Percentiles rank a stretch among this genome's conserved stretches.
These are phyloP conservation scores for Callaeas wilsoni DNA, from an alignment of 2,113 vertebrate genomes.

Conservation along the genomic window DNA sequence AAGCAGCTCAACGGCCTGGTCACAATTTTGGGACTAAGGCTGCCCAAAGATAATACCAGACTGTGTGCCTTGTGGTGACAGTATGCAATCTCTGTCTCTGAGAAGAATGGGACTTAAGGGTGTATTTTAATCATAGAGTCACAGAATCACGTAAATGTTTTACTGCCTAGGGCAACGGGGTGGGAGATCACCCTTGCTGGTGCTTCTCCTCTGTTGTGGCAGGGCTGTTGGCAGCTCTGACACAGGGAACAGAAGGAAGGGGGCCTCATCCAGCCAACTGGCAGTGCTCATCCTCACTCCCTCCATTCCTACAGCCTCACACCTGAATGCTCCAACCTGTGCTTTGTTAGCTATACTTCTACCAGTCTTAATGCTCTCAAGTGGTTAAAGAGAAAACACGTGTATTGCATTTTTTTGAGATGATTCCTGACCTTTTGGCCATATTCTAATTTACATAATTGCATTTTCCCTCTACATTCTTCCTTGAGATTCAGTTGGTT, in stretches of 20 bases:
- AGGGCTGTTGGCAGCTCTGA: not conserved
- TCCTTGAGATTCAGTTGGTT: not conserved
- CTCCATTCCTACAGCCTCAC: not conserved
- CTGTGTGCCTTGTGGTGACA: not conserved
- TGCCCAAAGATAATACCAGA: not conserved
- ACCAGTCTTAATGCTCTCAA: not conserved
- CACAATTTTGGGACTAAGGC: not conserved
- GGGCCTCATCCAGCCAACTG: not conserved
- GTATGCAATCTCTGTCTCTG: not conserved
- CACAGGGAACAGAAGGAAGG: not conserved
- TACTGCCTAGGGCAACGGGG: not conserved
- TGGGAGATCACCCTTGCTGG: not conserved
- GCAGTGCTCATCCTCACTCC: not conserved
- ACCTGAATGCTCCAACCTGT: not conserved
- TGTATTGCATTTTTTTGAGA: not conserved
- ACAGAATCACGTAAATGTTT: not conserved
- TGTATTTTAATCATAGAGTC: not conserved
- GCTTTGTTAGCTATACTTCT: not conserved
- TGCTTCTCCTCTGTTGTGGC: not conserved
- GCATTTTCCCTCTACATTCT: not conserved
- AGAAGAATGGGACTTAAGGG: not conserved
- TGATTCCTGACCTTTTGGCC: not conserved
- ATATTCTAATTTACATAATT: not conserved
- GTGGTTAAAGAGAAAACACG: not conserved
- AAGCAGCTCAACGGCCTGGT: not conserved